phyloP scores from a whole-genome alignment of 2,113 vertebrate species.

The Cyprinodon variegatus region DNA sequence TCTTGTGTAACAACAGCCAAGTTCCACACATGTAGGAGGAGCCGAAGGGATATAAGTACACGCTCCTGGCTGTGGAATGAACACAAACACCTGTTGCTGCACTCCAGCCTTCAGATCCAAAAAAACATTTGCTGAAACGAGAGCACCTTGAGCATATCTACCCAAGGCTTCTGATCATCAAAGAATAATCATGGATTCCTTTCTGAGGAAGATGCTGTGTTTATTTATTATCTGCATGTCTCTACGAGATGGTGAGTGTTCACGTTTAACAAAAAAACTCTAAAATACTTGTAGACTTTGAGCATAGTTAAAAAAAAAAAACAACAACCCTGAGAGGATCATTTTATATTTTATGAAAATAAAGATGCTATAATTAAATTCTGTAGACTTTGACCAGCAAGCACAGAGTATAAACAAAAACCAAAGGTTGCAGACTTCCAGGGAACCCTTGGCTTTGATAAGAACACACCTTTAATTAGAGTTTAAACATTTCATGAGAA shows the following conservation, averaged over 20 bases:
- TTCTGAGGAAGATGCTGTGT: constrained; percentile 41
- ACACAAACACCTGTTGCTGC: constrained; percentile 76
- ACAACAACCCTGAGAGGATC: not conserved
- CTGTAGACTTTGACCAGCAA: constrained; percentile 2
- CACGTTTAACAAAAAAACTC: not conserved
- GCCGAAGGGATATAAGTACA: constrained; percentile 64
- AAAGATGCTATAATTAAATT: not conserved
- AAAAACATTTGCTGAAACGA: not conserved
- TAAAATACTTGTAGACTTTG: not conserved
- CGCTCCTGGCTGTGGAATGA: constrained; percentile 25
- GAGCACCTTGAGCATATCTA: not conserved
- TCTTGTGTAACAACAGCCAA: constrained; percentile 44
- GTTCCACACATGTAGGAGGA: constrained; percentile 30
- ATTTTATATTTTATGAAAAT: not conserved
- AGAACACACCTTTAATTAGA: not conserved
- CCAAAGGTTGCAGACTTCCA: not conserved
- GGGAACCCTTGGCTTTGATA: constrained; percentile 7
- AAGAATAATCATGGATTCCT: constrained; percentile 53
- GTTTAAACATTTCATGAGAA: not conserved
- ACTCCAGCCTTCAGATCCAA: constrained; percentile 12
- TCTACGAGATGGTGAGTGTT: constrained; percentile 73
- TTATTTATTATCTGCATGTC: constrained; percentile 54
- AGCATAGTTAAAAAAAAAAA: not conserved
- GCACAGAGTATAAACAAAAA: not conserved
- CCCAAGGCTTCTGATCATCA: constrained; percentile 1